phyloP scores from a whole-genome alignment of 2,797 vertebrate species.

The Cyclura pinguis region DNA sequence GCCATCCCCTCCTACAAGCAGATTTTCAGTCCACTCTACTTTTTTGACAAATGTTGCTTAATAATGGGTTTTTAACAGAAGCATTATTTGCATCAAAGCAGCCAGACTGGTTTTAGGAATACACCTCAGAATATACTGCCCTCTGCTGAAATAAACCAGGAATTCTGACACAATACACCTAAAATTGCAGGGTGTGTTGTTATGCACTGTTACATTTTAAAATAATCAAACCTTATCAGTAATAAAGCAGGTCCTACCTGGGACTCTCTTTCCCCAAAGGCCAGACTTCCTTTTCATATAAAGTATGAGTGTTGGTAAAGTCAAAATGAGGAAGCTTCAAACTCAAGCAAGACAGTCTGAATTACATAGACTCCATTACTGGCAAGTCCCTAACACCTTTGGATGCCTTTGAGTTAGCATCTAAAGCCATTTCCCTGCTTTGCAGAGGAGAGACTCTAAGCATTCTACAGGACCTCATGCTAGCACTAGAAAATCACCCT shows the following conservation, averaged over 20 bases:
- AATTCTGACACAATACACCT: background rate
- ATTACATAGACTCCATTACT: background rate
- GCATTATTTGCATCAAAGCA: background rate
- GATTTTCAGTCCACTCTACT: background rate
- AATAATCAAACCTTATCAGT: background rate
- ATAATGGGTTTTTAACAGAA: background rate
- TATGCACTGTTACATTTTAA: too few relatives aligned
- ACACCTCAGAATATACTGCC: background rate
- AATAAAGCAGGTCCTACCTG: background rate
- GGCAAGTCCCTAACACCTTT: background rate
- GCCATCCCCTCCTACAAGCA: background rate
- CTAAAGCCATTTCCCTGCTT: background rate
- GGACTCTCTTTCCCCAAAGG: background rate
- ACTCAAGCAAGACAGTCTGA: background rate
- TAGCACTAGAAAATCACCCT: background rate
- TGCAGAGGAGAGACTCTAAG: background rate
- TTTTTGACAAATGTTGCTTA: background rate
- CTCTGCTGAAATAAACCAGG: background rate
- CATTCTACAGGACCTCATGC: background rate
- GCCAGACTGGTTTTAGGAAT: background rate
- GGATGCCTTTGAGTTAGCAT: background rate
- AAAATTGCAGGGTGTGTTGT: background rate
- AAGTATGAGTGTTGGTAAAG: background rate
- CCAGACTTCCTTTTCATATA: background rate
- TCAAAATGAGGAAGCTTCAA: background rate